phyloP scores from a whole-genome alignment of 2,113 vertebrate genomes.

The Anhinga rufa region DNA sequence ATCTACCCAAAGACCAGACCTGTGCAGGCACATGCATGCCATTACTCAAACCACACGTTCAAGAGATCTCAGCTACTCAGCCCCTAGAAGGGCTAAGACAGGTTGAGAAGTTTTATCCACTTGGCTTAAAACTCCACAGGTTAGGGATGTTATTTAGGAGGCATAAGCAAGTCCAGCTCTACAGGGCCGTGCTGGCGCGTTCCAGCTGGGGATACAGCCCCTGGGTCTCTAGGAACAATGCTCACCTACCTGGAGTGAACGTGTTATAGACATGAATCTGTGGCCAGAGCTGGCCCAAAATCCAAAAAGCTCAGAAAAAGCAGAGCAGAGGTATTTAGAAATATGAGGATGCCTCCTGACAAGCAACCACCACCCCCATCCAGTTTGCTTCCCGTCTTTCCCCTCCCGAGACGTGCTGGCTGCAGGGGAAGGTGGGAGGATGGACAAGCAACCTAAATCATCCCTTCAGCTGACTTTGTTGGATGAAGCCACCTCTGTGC shows the following conservation, averaged over 20 bases:
- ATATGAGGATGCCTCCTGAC: background rate
- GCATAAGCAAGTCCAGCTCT: background rate
- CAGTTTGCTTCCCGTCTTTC: rapidly evolving
- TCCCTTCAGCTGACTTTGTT: background rate
- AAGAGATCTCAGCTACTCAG: background rate
- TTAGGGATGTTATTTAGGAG: background rate
- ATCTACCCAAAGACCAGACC: background rate
- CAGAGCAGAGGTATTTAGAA: background rate
- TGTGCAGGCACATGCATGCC: rapidly evolving
- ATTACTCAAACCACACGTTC: background rate
- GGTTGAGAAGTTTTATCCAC: background rate
- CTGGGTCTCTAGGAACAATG: rapidly evolving
- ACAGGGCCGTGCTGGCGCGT: rapidly evolving
- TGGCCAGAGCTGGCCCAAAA: background rate
- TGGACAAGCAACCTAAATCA: background rate
- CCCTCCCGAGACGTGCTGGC: rapidly evolving
- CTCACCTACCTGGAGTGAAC: background rate
- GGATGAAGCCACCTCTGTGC: background rate
- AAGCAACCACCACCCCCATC: background rate
- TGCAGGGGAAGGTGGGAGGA: background rate
- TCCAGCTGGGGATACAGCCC: background rate
- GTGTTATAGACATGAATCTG: rapidly evolving
- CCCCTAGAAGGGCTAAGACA: background rate
- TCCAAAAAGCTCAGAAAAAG: background rate
- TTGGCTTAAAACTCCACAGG: background rate